Conservation (phyloP, 2,797 vertebrate species). For the Pipistrellus pygmaeus region DNA sequence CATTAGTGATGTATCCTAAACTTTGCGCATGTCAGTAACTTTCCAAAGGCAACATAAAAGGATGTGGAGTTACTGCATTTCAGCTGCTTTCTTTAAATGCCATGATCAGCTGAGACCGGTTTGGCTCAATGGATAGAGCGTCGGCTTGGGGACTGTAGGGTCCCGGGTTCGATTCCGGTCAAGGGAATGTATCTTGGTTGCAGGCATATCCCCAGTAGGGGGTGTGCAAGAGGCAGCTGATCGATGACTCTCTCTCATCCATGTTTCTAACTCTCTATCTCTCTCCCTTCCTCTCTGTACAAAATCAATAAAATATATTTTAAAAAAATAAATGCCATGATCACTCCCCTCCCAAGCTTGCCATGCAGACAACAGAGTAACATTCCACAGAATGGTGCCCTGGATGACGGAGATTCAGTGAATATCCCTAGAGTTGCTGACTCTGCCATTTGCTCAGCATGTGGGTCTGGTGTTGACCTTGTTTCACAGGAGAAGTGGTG, state of each 20-base stretch:
- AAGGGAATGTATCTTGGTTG: too few relatives aligned
- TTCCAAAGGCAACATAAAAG: neutral
- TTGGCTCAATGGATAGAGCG: too few relatives aligned
- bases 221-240: too few relatives aligned
- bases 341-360: neutral
- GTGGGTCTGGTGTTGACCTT: neutral
- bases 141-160: too few relatives aligned
- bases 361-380: accelerated
- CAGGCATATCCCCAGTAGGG: too few relatives aligned
- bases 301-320: too few relatives aligned
- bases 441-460: neutral
- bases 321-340: too few relatives aligned
- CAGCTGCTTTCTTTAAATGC: neutral
- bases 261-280: too few relatives aligned
- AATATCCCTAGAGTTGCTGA: too few relatives aligned
- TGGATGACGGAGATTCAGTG: neutral
- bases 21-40: neutral
- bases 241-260: too few relatives aligned
- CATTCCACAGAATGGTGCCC: accelerated
- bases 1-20: neutral
- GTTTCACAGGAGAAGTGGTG: neutral
- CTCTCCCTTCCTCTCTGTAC: too few relatives aligned
- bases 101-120: accelerated
- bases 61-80: neutral
- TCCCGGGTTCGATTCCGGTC: too few relatives aligned